phyloP scores from a whole-genome alignment of 2,888 invertebrate genomes.

The Osmoderma eremita region DNA sequence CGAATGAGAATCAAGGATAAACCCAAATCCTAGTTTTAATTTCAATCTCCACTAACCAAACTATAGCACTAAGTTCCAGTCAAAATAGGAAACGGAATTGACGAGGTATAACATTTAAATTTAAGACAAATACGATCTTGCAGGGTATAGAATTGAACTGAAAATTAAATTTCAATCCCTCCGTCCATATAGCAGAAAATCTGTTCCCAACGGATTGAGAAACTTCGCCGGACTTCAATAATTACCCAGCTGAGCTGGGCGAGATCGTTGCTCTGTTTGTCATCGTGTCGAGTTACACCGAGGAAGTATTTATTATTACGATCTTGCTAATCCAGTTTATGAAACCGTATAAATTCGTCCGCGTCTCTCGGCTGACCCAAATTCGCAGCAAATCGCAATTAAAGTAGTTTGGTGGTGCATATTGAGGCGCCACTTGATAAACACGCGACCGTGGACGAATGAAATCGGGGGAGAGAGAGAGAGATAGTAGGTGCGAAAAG shows the following conservation, averaged over 20 bases:
- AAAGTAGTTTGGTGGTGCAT: background rate
- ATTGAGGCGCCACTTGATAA: background rate
- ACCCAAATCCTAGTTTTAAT: no score
- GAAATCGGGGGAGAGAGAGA: background rate
- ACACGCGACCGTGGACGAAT: no score
- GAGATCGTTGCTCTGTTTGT: slow-evolving; percentile 21
- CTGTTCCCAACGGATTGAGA: slow-evolving; percentile 12
- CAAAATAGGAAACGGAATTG: no score
- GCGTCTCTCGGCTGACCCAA: background rate
- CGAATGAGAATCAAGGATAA: no score
- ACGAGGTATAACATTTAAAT: slow-evolving; percentile 7
- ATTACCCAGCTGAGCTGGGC: slow-evolving; percentile 19
- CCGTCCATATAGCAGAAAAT: background rate
- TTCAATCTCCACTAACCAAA: no score
- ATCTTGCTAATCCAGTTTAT: slow-evolving; percentile 17
- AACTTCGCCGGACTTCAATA: slow-evolving; percentile 1
- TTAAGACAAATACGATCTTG: slow-evolving; percentile 20
- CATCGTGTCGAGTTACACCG: background rate
- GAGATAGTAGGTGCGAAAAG: background rate
- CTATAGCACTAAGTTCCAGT: no score
- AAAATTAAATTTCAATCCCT: slow-evolving; percentile 13
- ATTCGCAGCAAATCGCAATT: background rate
- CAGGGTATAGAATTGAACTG: background rate
- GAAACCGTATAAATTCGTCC: background rate
- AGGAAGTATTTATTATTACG: slow-evolving; percentile 23